phyloP scores from a whole-genome alignment of 1,140 invertebrate genomes.

The Papilio xuthus region DNA sequence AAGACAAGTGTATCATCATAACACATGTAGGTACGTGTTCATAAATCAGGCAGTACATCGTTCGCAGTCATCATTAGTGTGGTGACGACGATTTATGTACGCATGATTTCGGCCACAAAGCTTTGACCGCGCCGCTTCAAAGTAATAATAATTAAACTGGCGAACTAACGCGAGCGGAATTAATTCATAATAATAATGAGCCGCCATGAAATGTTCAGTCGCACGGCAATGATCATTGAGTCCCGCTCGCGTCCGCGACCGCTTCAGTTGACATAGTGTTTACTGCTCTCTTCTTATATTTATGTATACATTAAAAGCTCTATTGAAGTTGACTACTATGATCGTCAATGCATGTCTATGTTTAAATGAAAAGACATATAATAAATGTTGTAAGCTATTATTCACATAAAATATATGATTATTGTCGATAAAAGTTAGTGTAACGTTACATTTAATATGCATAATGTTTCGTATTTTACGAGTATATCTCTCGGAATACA shows the following conservation, averaged over 20 bases:
- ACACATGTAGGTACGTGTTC: background rate
- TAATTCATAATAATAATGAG: constrained; percentile 61
- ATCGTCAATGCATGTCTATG: background rate
- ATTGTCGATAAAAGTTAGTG: constrained; percentile 1
- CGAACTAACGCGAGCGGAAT: constrained; percentile 53
- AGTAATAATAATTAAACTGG: constrained; percentile 59
- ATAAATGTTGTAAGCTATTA: background rate
- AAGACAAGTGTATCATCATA: background rate
- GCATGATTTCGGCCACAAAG: constrained; percentile 53
- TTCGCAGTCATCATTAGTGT: constrained; percentile 21
- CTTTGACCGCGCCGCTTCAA: constrained; percentile 60
- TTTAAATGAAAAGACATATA: background rate
- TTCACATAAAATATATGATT: background rate
- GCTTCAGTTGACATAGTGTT: background rate
- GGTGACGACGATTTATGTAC: constrained; percentile 47
- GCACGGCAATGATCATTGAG: constrained; percentile 56
- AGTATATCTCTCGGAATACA: background rate
- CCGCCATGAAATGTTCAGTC: constrained; percentile 58
- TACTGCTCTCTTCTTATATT: background rate
- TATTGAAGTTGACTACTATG: background rate
- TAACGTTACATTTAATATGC: background rate
- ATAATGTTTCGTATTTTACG: constrained; percentile 5
- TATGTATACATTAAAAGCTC: background rate
- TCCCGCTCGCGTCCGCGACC: constrained; percentile 9
- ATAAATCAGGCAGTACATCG: constrained; percentile 12